Base-by-base conservation (phyloP, 2,888 invertebrate species). In the Antitype chi region DNA sequence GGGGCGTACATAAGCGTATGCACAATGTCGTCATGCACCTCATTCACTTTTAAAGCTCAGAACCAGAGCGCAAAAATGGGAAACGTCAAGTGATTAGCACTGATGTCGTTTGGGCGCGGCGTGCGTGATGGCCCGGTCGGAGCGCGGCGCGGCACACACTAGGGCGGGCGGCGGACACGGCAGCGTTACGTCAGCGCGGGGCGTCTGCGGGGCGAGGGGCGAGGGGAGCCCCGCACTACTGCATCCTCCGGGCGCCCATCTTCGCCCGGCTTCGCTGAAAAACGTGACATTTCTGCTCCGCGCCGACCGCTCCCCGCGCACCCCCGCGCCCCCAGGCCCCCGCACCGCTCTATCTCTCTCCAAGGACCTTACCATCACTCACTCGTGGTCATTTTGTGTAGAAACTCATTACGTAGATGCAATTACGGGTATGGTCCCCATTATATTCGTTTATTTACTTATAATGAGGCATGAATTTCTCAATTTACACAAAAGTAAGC, bases 151-250 rank as follows among this genome's bases (percentile, higher is more conserved):
- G 95, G 94, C 94, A 94, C 95, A 94, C 95, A 96, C 96, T 96
- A 95, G 96, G 96, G 95, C 95, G 95, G 95, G 95, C 94, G 92
- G 92, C 89, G 93, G 93, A 92, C 94, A 93, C 95, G 95, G 94
- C 94, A 94, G 92, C 94, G 95, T 96, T 97, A 96, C 96, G 97
- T 96, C 96, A 96, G 96, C 94, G 94, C 89, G 94, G 95, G 94
- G 92, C 87, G 53, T 55, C 47, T 62, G 94, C 89, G 93, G 95
- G 94, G 92, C 85, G 89, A 82, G 90, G 90, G 81, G 80, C 49
- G 87, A 69, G 87, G 89, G 86, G 91, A 80, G 90, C 94, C 94
- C 94, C 95, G 93, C 96, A 93, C 95, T 95, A 95, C 96, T 95
- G 96, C 95, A 96, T 95, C 95, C 95, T 94, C 93, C 91, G 91